Conservation (phyloP, 2,113 vertebrate species). For the Nannobrachium achirus region DNA sequence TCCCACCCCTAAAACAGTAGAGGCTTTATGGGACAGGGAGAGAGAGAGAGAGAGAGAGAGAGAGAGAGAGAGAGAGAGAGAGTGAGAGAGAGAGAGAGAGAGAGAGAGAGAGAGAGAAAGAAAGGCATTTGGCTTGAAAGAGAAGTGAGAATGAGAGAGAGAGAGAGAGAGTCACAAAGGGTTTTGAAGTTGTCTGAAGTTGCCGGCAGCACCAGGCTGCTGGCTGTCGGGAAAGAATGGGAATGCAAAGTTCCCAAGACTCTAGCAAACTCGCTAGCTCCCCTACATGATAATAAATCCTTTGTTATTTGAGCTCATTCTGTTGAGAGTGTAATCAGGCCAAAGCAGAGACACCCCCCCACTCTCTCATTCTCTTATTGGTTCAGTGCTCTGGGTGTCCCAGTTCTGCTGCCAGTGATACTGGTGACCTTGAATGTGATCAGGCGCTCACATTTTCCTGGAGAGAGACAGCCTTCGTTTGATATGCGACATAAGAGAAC, state of each 20-base stretch:
- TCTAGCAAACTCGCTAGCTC: slow-evolving; percentile 40
- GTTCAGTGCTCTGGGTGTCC: slow-evolving; percentile 8
- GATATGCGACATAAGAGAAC: slow-evolving; percentile 16
- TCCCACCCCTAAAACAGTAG: slow-evolving; percentile 52
- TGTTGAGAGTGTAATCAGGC: slow-evolving; percentile 57
- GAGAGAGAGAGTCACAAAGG: slow-evolving; percentile 26
- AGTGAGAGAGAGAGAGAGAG: neutral
- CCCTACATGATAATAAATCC: slow-evolving; percentile 68
- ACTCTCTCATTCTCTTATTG: slow-evolving; percentile 2
- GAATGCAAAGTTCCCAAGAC: slow-evolving; percentile 56
- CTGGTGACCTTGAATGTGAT: slow-evolving; percentile 29
- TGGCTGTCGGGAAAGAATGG: slow-evolving; percentile 48
- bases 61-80: neutral
- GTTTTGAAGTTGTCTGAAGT: slow-evolving; percentile 48
- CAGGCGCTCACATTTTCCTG: slow-evolving; percentile 1
- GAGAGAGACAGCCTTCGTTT: neutral
- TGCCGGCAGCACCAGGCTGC: slow-evolving; percentile 44
- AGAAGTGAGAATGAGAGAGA: slow-evolving; percentile 1
- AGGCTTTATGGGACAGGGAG: slow-evolving; percentile 35
- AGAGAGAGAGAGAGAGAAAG: neutral
- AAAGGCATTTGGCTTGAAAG: neutral
- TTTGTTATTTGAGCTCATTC: slow-evolving; percentile 73
- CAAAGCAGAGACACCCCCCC: slow-evolving; percentile 60
- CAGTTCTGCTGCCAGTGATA: slow-evolving; percentile 12
- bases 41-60: neutral